Percentiles rank a stretch among this genome's conserved stretches.
These are phyloP conservation scores for Erpobdella octoculata DNA, from an alignment of 2,888 invertebrate species.

Conservation along the genomic window DNA sequence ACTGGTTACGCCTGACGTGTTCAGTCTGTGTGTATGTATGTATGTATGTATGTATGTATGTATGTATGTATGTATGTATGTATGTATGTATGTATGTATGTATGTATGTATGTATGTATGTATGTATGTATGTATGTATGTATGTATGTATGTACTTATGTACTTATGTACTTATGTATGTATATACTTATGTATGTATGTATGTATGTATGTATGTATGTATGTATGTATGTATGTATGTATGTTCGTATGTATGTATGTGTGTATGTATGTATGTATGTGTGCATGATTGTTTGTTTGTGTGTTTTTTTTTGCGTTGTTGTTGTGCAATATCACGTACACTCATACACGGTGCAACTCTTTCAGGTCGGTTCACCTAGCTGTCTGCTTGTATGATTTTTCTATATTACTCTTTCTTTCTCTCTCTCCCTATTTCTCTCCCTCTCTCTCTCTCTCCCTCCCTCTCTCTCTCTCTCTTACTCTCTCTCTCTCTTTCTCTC, in stretches of 20 bases:
- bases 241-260: neutral
- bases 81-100: no score
- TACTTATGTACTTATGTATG: neutral
- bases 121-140: no score
- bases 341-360: no score
- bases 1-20: no score
- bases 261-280: neutral
- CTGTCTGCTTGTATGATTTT: neutral
- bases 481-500: neutral
- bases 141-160: no score
- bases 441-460: neutral
- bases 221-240: neutral
- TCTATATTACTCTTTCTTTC: neutral
- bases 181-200: neutral
- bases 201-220: neutral
- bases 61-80: no score
- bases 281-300: neutral
- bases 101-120: no score
- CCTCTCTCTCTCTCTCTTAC: neutral
- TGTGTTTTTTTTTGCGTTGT: neutral
- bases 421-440: neutral
- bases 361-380: neutral
- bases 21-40: no score
- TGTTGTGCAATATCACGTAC: neutral
- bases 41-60: no score